Percentiles rank a stretch among this genome's conserved stretches.
Conservation (phyloP, 2,797 vertebrate species). For the Falco biarmicus region DNA sequence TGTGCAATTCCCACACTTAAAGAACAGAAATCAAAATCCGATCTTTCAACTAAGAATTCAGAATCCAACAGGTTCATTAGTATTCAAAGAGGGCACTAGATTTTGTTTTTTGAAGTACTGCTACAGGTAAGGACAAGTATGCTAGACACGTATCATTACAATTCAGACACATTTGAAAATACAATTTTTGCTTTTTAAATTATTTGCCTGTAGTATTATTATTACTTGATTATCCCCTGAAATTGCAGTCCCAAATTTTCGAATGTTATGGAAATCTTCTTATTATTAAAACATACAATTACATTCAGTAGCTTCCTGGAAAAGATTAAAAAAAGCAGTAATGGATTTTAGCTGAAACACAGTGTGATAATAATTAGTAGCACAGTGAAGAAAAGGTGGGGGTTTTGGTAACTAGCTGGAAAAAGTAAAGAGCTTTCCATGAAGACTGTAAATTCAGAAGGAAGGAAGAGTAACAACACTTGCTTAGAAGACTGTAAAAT, state of each 20-base stretch:
- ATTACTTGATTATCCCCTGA: background rate
- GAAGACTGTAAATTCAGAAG: background rate
- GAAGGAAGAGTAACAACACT: background rate
- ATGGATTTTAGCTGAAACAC: background rate
- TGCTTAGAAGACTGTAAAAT: background rate
- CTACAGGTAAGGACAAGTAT: background rate
- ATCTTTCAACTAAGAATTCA: background rate
- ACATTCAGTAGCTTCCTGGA: background rate
- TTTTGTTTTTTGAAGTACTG: background rate
- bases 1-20: background rate
- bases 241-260: background rate
- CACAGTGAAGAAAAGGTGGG: background rate
- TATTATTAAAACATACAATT: background rate
- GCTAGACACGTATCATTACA: background rate
- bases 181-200: background rate
- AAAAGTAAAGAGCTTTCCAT: background rate
- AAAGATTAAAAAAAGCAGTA: background rate
- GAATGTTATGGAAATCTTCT: background rate
- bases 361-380: background rate
- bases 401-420: background rate
- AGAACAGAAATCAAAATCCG: background rate
- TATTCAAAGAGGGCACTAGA: background rate
- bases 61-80: background rate
- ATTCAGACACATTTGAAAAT: background rate
- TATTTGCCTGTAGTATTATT: background rate